Evolutionary conservation across 2,797 vertebrate genomes (phyloP).

Genomic region (Carcharodon carcharias): DNA sequence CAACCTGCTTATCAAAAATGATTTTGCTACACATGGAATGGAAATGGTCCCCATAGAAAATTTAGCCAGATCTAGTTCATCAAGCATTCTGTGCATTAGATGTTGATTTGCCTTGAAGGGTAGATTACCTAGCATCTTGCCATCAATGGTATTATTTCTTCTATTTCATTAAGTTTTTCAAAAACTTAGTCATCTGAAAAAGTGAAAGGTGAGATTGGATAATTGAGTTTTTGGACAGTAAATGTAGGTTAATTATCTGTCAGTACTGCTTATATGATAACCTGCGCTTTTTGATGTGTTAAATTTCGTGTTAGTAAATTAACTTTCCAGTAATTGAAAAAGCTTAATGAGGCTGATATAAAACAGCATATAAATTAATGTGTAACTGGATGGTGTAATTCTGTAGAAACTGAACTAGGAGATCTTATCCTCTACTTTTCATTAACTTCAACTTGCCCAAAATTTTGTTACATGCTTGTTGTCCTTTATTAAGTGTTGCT

Average conservation of each 20-base stretch:
- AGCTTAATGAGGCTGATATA: no score
- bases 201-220: neutral
- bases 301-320: no score
- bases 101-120: neutral
- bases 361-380: no score
- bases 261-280: neutral
- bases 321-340: no score
- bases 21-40: neutral
- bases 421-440: no score
- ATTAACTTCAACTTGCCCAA: no score
- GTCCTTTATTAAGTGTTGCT: no score
- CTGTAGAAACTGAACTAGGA: no score
- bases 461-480: no score
- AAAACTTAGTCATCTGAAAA: neutral
- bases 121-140: neutral
- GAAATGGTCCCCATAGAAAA: neutral
- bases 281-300: no score
- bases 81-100: neutral
- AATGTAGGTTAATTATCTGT: neutral
- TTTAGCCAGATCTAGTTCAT: neutral
- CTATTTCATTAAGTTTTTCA: neutral
- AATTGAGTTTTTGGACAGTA: neutral
- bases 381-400: no score
- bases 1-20: neutral
- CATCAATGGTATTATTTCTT: neutral